Evolutionary conservation across 2,113 vertebrate genomes (phyloP).

Genomic region (Pygoscelis antarcticus): DNA sequence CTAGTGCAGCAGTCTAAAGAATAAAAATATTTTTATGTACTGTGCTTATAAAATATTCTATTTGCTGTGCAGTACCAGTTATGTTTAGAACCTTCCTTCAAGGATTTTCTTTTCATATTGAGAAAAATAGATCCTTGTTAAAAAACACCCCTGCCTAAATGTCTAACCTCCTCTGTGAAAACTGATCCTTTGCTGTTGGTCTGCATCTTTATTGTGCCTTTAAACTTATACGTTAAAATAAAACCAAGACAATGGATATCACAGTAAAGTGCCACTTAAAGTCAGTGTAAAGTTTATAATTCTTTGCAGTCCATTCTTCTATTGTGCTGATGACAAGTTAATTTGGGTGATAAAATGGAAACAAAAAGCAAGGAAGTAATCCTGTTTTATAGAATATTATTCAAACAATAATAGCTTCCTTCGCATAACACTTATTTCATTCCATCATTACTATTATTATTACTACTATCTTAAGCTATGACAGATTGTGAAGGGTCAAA

Average conservation of each 20-base stretch:
- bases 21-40: slow-evolving; percentile 50
- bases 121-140: slow-evolving; percentile 42
- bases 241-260: slow-evolving; percentile 40
- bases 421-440: slow-evolving; percentile 43
- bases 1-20: slow-evolving; percentile 15
- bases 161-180: slow-evolving; percentile 19
- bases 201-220: slow-evolving; percentile 36
- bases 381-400: slow-evolving; percentile 62
- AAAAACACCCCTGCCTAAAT: slow-evolving; percentile 34
- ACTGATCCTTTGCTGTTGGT: slow-evolving; percentile 29
- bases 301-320: slow-evolving; percentile 45
- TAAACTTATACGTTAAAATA: slow-evolving; percentile 14
- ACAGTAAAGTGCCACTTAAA: slow-evolving; percentile 47
- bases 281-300: slow-evolving; percentile 49
- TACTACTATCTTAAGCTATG: slow-evolving; percentile 75
- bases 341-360: slow-evolving; percentile 65
- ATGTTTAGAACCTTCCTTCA: slow-evolving; percentile 20
- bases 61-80: slow-evolving; percentile 9
- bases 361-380: slow-evolving; percentile 68
- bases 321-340: slow-evolving; percentile 64
- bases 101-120: slow-evolving; percentile 17
- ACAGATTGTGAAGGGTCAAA: slow-evolving; percentile 80
- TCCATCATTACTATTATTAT: slow-evolving; percentile 69
- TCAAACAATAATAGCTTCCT: slow-evolving; percentile 51
- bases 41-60: slow-evolving; percentile 53